phyloP scores from a whole-genome alignment of 2,113 vertebrate species.

The Regulus satrapa region DNA sequence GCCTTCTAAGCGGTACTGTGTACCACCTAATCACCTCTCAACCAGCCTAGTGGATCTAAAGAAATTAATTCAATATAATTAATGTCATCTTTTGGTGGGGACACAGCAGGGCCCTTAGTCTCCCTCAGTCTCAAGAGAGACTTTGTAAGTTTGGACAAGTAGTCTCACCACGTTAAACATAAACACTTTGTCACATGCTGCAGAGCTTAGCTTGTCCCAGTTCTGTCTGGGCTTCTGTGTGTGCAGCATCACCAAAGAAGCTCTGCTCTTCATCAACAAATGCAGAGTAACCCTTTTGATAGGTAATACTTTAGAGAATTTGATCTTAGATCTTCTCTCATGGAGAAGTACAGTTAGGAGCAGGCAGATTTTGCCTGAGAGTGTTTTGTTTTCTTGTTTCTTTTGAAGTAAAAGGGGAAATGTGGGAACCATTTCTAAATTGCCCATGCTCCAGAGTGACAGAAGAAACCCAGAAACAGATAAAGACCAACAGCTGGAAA shows the following conservation, averaged over 20 bases:
- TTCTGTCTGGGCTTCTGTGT: not conserved
- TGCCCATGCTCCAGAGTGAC: conserved; percentile 13
- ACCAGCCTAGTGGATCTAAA: not conserved
- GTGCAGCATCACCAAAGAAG: not conserved
- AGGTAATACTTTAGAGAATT: not conserved
- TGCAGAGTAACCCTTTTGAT: not conserved
- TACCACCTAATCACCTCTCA: not conserved
- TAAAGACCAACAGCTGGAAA: conserved; percentile 43
- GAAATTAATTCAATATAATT: not conserved
- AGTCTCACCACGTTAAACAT: not conserved
- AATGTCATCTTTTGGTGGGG: not conserved
- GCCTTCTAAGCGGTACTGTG: not conserved
- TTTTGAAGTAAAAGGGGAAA: conserved; percentile 50
- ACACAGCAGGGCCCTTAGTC: not conserved
- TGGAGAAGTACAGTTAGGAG: not conserved
- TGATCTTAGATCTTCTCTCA: not conserved
- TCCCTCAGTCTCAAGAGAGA: not conserved
- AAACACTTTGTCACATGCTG: not conserved
- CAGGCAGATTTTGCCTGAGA: not conserved
- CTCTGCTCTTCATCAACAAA: not conserved
- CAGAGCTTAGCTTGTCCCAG: not conserved
- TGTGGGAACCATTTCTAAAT: conserved; percentile 60
- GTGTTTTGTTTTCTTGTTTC: conserved; percentile 12
- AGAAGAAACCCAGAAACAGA: conserved; percentile 49
- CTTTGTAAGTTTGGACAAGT: not conserved